phyloP scores from a whole-genome alignment of 2,797 vertebrate species.

The Pitangus sulphuratus region DNA sequence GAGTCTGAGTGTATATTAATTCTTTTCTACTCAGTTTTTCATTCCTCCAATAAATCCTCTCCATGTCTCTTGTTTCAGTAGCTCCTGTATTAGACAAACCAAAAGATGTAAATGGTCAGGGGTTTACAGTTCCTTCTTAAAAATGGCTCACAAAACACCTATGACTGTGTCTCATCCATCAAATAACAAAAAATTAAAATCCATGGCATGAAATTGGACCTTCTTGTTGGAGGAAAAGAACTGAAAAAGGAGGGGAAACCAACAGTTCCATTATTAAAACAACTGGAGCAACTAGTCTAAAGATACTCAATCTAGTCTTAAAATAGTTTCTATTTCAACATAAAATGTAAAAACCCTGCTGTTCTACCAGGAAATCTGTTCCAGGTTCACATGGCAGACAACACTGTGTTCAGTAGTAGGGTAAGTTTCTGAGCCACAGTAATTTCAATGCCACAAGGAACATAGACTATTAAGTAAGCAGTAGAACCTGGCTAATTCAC shows the following conservation, averaged over 20 bases:
- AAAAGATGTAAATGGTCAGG: background rate
- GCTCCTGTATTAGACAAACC: background rate
- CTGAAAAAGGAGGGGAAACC: background rate
- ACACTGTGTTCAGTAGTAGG: background rate
- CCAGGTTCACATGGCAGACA: background rate
- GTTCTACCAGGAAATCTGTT: background rate
- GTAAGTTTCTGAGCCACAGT: background rate
- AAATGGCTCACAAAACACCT: background rate
- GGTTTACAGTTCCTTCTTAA: background rate
- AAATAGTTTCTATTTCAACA: background rate
- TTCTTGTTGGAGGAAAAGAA: background rate
- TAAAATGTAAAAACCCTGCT: background rate
- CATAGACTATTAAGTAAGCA: slow-evolving; percentile 16
- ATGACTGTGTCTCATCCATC: background rate
- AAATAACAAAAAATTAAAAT: background rate
- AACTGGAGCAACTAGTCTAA: background rate
- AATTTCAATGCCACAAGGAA: slow-evolving; percentile 47
- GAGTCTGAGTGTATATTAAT: background rate
- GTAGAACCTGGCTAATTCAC: slow-evolving; percentile 57
- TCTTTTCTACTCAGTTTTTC: background rate
- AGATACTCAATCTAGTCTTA: background rate
- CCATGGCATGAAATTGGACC: background rate
- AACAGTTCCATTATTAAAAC: background rate
- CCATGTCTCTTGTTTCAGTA: background rate
- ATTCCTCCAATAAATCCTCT: background rate